Evolutionary conservation across 2,797 vertebrate genomes (phyloP).

Genomic region (Pangasius macronema): DNA sequence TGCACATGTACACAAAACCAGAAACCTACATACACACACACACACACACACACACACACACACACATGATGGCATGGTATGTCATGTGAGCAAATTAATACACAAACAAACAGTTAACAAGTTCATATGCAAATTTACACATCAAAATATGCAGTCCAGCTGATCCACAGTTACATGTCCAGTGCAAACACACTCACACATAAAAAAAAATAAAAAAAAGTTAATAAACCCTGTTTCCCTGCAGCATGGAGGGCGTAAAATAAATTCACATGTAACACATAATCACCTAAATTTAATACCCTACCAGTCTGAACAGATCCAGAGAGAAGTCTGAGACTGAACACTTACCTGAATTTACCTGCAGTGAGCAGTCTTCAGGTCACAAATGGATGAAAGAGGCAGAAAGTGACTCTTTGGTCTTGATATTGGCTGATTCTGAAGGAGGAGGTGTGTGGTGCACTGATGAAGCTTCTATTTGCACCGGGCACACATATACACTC

Average conservation of each 20-base stretch:
- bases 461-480: neutral
- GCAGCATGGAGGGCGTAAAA: neutral
- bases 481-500: conserved; percentile 9
- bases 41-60: neutral
- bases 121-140: neutral
- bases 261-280: neutral
- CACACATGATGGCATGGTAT: neutral
- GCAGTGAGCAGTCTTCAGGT: neutral
- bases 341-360: conserved; percentile 34
- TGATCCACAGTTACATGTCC: neutral
- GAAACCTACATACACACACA: neutral
- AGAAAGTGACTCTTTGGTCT: neutral
- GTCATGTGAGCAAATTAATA: neutral
- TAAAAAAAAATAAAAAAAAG: conserved; percentile 15
- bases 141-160: neutral
- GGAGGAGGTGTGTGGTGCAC: neutral
- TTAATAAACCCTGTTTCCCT: neutral
- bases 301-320: conserved; percentile 1
- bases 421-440: neutral
- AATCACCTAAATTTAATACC: neutral
- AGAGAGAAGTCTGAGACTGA: neutral
- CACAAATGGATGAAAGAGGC: conserved; percentile 22
- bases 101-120: neutral
- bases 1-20: neutral
- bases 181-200: conserved; percentile 2